These are phyloP conservation scores for Drosophila rellima DNA, from an alignment of 2,888 invertebrate species.

Conservation along the genomic window DNA sequence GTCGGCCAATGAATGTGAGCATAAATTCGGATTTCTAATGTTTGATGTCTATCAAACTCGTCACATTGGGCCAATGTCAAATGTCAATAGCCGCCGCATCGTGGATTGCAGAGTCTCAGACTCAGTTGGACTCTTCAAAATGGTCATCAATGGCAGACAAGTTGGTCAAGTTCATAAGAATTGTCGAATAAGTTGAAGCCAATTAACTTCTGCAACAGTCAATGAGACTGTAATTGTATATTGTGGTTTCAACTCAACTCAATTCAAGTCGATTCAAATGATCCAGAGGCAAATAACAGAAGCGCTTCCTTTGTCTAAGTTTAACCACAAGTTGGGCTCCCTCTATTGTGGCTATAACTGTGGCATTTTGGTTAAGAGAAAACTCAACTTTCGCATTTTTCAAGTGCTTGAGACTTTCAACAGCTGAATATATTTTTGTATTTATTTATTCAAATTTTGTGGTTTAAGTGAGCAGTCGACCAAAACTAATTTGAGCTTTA, in stretches of 20 bases:
- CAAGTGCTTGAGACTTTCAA: constrained; percentile 13
- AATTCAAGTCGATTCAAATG: background rate
- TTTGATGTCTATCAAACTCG: constrained; percentile 24
- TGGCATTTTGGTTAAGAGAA: constrained; percentile 2
- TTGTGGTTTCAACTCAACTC: constrained; percentile 38
- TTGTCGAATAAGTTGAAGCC: constrained; percentile 46
- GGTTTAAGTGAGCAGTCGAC: background rate
- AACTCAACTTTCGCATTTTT: constrained; percentile 2
- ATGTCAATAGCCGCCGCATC: constrained; percentile 58
- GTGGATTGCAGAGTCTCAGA: constrained; percentile 2
- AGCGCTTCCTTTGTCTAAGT: constrained; percentile 25
- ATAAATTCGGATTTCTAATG: constrained; percentile 36
- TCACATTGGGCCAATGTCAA: constrained; percentile 50
- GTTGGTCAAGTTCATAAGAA: constrained; percentile 46
- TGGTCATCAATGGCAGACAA: constrained; percentile 25
- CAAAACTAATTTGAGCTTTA: background rate
- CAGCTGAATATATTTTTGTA: constrained; percentile 25
- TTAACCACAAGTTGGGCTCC: constrained; percentile 13
- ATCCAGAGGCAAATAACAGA: constrained; percentile 4
- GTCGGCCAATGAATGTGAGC: constrained; percentile 9
- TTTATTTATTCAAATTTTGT: background rate
- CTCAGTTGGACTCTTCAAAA: constrained; percentile 8
- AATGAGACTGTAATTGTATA: constrained; percentile 62
- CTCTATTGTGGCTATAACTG: constrained; percentile 22
- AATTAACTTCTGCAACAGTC: constrained; percentile 59